A percentile compares a stretch with the other conserved stretches of the same genome.
Conservation (phyloP, 1,140 invertebrate species). For the Paralvinella palmiformis region DNA sequence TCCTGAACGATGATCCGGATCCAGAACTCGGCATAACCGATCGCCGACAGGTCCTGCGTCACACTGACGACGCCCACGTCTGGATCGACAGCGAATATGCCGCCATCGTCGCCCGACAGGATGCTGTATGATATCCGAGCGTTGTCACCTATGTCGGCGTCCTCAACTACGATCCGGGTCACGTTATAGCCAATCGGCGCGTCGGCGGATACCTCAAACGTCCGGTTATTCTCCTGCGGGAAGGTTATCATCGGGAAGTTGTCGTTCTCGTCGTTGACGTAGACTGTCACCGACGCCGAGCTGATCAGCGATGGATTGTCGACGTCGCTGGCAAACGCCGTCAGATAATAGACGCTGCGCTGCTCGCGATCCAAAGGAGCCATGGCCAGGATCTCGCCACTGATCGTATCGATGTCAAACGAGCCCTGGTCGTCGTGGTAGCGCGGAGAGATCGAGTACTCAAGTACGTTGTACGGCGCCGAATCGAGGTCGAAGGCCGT, state of each 20-base stretch:
- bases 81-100: too few species aligned
- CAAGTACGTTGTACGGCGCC: constrained; percentile 11
- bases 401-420: constrained; percentile 83
- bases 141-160: constrained; percentile 16
- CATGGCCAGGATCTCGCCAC: constrained; percentile 79
- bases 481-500: constrained; percentile 28
- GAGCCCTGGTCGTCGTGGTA: constrained; percentile 54
- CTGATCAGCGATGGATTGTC: background rate
- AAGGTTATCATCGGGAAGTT: constrained; percentile 7
- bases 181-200: background rate
- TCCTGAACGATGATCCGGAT: too few species aligned
- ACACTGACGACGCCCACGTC: too few species aligned
- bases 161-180: background rate
- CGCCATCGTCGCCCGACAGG: too few species aligned
- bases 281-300: background rate
- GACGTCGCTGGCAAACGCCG: background rate
- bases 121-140: constrained; percentile 8
- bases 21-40: too few species aligned
- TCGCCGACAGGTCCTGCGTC: too few species aligned
- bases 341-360: background rate
- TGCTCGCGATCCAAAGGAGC: constrained; percentile 76
- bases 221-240: constrained; percentile 9
- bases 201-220: constrained; percentile 10
- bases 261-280: constrained; percentile 12
- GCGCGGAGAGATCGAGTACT: constrained; percentile 2